Base-by-base conservation (phyloP, 64 coral and sea anemone genomes). In the Montipora foliosa region DNA sequence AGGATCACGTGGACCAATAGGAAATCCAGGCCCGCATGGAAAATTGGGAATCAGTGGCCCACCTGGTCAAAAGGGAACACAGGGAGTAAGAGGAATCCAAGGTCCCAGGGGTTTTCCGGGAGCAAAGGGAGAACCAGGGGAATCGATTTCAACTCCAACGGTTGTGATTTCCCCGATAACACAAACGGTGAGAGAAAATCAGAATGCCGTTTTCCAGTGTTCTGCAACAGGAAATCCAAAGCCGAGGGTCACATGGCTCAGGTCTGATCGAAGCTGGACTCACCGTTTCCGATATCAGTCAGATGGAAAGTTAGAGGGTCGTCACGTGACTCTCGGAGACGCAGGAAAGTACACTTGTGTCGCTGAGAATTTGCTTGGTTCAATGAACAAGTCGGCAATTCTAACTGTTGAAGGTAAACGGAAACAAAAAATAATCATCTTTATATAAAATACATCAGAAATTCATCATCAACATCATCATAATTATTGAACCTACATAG, bases 301-400 rank as follows among this genome's bases (percentile, higher is more conserved):
- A 17, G 64, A 62, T 69, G 94, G 69, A 5, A 88, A 25, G 24
- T 71, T 95, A n/a, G 53, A 17, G 17, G 58, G 87, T 13, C 6
- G 14, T 44, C 25, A 68, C 47, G 85, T 92, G 22, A 72, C 51
- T 67, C 60, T 86, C 6, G 17, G 19, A 46, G 94, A 95, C 15
- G 47, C 84, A 7, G 94, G 94, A 44, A 5, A 68, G 11, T 95
- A 95, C 77, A 75, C 50, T 51, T 95, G 94, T 50, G 70, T 88
- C 44, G 94, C 76, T 12, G 88, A 3, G 16, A 95, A 87, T 76
- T 37, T 72, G 3, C 50, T 91, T 12, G 94, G 89, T 17, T 45
- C 64, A 24, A 8, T 16, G 81, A 76, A 87, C 24, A 74, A 82
- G 29, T 70, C 62, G 8, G 89, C 61, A 47, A 69, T 22, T 37